phyloP scores from a whole-genome alignment of 1,140 invertebrate species.

The Aphidius ervi region DNA sequence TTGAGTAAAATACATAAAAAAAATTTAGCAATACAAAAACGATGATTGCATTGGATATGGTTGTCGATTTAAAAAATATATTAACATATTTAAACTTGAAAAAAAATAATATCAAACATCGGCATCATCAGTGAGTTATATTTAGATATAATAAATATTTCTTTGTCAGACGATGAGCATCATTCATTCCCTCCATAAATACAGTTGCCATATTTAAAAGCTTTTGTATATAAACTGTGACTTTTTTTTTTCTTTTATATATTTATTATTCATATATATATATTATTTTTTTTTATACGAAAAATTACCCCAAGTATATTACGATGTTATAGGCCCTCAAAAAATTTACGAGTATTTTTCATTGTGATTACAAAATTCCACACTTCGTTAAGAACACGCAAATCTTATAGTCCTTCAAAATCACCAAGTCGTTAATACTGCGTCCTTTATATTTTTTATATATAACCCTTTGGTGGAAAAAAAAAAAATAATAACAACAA shows the following conservation, averaged over 20 bases:
- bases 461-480: too few relatives aligned
- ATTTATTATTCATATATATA: too few relatives aligned
- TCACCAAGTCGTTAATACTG: not conserved
- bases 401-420: slow-evolving; percentile 17
- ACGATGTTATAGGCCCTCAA: not conserved
- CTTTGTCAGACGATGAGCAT: slow-evolving; percentile 13
- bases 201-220: too few relatives aligned
- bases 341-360: slow-evolving; percentile 20
- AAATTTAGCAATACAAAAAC: too few relatives aligned
- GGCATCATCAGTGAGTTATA: not conserved
- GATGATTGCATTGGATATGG: slow-evolving; percentile 4
- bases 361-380: slow-evolving; percentile 20
- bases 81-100: too few relatives aligned
- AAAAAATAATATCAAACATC: too few relatives aligned
- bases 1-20: too few relatives aligned
- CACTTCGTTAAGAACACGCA: slow-evolving; percentile 23
- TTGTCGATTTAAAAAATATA: not conserved
- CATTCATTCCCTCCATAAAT: not conserved
- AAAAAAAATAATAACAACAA: too few relatives aligned
- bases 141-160: slow-evolving; percentile 7
- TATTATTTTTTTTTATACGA: slow-evolving; percentile 1
- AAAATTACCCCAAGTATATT: not conserved
- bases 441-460: too few relatives aligned
- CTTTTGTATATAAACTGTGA: too few relatives aligned
- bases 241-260: too few relatives aligned